A percentile compares a stretch with the other conserved stretches of the same genome.
These are phyloP conservation scores for Macropodus opercularis DNA, from an alignment of 2,797 vertebrate species.

Conservation along the genomic window DNA sequence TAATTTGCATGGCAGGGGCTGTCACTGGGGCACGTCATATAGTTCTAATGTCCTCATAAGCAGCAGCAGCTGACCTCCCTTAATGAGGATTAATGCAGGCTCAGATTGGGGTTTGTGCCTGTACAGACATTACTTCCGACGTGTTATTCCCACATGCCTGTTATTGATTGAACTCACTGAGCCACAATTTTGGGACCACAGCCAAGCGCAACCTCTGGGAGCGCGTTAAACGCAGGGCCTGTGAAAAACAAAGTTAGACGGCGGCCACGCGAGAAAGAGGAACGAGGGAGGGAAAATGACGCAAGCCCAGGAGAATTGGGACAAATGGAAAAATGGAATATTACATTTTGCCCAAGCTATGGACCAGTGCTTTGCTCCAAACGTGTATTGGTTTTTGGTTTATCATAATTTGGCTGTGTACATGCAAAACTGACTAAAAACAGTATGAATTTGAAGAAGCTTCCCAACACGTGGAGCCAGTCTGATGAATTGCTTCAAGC, in stretches of 20 bases:
- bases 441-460: slow-evolving; percentile 1
- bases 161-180: slow-evolving; percentile 64
- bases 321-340: slow-evolving; percentile 9
- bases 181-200: slow-evolving; percentile 47
- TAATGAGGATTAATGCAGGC: slow-evolving; percentile 77
- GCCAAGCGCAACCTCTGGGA: slow-evolving; percentile 36
- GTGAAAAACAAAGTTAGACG: slow-evolving; percentile 32
- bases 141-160: slow-evolving; percentile 34
- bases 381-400: slow-evolving; percentile 35
- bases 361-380: slow-evolving; percentile 30
- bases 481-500: background rate
- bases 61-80: slow-evolving; percentile 45
- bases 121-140: slow-evolving; percentile 47
- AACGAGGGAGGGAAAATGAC: background rate
- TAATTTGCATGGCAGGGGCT: slow-evolving; percentile 43
- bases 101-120: slow-evolving; percentile 55
- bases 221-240: slow-evolving; percentile 33
- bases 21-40: slow-evolving; percentile 32
- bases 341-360: slow-evolving; percentile 32
- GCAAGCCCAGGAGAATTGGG: slow-evolving; percentile 2
- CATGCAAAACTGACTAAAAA: slow-evolving; percentile 29
- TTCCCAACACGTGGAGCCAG: background rate
- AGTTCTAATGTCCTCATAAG: slow-evolving; percentile 58
- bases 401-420: slow-evolving; percentile 42
- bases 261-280: slow-evolving; percentile 13